Percentiles rank a stretch among this genome's conserved stretches.
Evolutionary conservation across 2,113 vertebrate genomes (phyloP).

Genomic region (Brachyhypopomus gauderio): DNA sequence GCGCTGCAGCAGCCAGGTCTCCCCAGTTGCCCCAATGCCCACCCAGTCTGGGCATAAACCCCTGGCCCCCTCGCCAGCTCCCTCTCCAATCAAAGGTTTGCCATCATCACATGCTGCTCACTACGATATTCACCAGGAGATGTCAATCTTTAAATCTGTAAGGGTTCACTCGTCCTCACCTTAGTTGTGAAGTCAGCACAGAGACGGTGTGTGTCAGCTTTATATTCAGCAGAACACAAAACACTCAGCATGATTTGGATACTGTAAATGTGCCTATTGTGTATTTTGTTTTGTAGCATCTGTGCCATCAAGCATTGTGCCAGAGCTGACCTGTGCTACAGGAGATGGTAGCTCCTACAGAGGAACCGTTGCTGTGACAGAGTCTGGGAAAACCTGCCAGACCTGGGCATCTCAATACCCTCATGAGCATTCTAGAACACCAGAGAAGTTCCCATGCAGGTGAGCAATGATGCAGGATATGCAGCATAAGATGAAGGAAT

Average conservation of each 20-base stretch:
- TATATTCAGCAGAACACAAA: too few relatives aligned
- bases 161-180: too few relatives aligned
- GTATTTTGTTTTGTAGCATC: constrained; percentile 70
- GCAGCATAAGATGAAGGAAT: neutral
- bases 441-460: constrained; percentile 95
- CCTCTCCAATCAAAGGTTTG: neutral
- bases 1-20: constrained; percentile 59
- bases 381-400: constrained; percentile 84
- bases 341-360: constrained; percentile 81
- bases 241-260: neutral
- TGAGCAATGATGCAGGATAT: constrained; percentile 64
- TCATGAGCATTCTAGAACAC: constrained; percentile 83
- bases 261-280: neutral
- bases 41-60: neutral
- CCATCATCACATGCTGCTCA: neutral
- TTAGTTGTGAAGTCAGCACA: too few relatives aligned
- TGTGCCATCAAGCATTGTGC: constrained; percentile 73
- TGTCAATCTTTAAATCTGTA: too few relatives aligned
- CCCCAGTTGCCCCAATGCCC: constrained; percentile 31
- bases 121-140: too few relatives aligned
- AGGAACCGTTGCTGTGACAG: constrained; percentile 79
- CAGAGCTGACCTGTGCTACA: constrained; percentile 80
- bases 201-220: too few relatives aligned
- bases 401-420: constrained; percentile 84
- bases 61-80: fast-evolving